Percentiles rank a stretch among this genome's conserved stretches.
Evolutionary conservation across 1,140 invertebrate species (phyloP).

Genomic region (Diachasmimorpha longicaudata): DNA sequence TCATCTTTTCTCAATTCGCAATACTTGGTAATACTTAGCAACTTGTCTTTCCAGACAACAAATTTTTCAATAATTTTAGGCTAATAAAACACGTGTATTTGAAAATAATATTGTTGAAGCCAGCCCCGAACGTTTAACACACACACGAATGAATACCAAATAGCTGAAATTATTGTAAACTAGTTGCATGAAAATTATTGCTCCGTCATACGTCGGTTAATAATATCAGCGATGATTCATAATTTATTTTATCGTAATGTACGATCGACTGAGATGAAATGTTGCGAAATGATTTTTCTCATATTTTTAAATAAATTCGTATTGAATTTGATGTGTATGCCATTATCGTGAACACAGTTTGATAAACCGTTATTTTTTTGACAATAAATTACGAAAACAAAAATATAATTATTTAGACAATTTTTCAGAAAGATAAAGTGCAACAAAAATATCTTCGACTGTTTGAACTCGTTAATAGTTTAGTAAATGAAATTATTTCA

Average conservation of each 20-base stretch:
- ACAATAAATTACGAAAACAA: neutral
- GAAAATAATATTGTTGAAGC: neutral
- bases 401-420: neutral
- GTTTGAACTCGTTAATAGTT: too few relatives aligned
- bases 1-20: neutral
- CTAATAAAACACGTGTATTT: neutral
- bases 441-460: too few relatives aligned
- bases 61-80: neutral
- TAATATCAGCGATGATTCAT: neutral
- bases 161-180: neutral
- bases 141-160: neutral
- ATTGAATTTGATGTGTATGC: neutral
- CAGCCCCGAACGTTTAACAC: neutral
- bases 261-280: neutral
- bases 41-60: neutral
- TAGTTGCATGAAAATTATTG: neutral
- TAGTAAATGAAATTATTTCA: too few relatives aligned
- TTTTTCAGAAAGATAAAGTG: too few relatives aligned
- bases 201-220: too few relatives aligned
- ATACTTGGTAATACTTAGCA: slow-evolving; percentile 5
- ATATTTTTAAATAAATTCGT: neutral
- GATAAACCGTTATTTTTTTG: neutral
- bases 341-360: slow-evolving; percentile 10
- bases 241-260: neutral
- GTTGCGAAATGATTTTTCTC: neutral